Percentiles rank a stretch among this genome's conserved stretches.
These are phyloP conservation scores for Elysia chlorotica DNA, from an alignment of 1,140 invertebrate genomes.

Conservation along the genomic window DNA sequence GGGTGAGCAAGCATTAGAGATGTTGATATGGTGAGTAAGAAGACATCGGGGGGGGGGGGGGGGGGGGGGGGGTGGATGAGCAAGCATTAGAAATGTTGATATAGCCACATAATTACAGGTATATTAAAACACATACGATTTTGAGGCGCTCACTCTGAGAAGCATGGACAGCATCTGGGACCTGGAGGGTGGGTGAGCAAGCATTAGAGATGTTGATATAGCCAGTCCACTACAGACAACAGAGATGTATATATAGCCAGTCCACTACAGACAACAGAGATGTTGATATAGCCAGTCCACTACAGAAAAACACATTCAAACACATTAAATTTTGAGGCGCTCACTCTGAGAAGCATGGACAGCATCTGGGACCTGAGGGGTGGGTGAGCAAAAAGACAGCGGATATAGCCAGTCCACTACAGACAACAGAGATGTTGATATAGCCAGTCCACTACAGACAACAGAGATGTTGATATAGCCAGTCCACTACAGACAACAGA, in stretches of 20 bases:
- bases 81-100: too few species aligned
- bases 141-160: constrained; percentile 30
- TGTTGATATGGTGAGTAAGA: neutral
- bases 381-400: neutral
- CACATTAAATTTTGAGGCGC: too few species aligned
- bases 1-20: neutral
- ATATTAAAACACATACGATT: too few species aligned
- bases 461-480: neutral
- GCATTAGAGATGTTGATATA: neutral
- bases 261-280: too few species aligned
- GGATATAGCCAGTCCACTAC: too few species aligned
- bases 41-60: neutral
- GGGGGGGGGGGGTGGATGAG: neutral
- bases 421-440: neutral
- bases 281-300: too few species aligned
- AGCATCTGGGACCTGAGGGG: constrained; percentile 33
- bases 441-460: neutral
- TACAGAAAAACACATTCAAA: too few species aligned
- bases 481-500: neutral
- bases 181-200: constrained; percentile 21
- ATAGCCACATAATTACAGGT: too few species aligned
- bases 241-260: too few species aligned
- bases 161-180: constrained; percentile 32
- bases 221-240: neutral
- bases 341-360: constrained; percentile 31